A percentile compares a stretch with the other conserved stretches of the same genome.
Evolutionary conservation across 2,888 invertebrate species (phyloP).

Genomic region (Petrophora chlorosata): DNA sequence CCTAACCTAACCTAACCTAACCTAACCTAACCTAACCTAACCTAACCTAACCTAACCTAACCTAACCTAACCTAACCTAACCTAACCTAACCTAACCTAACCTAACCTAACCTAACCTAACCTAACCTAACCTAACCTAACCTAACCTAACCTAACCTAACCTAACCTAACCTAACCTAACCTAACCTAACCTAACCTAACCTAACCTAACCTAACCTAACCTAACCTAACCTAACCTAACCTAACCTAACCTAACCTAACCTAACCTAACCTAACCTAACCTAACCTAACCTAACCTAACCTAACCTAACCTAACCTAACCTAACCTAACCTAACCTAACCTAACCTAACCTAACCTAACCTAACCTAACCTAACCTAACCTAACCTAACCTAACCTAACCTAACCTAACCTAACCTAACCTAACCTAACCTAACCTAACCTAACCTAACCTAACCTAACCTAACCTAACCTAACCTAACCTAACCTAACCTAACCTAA

Average conservation of each 20-base stretch:
- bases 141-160: slow-evolving; percentile 30
- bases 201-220: slow-evolving; percentile 36
- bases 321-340: slow-evolving; percentile 36
- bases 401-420: slow-evolving; percentile 34
- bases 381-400: slow-evolving; percentile 31
- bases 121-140: slow-evolving; percentile 36
- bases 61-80: slow-evolving; percentile 35
- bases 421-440: slow-evolving; percentile 34
- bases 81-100: slow-evolving; percentile 34
- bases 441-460: slow-evolving; percentile 35
- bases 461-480: slow-evolving; percentile 32
- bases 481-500: slow-evolving; percentile 35
- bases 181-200: slow-evolving; percentile 33
- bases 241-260: slow-evolving; percentile 35
- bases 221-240: slow-evolving; percentile 36
- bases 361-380: slow-evolving; percentile 28
- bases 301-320: slow-evolving; percentile 37
- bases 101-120: slow-evolving; percentile 38
- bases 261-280: slow-evolving; percentile 34
- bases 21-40: slow-evolving; percentile 29
- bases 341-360: slow-evolving; percentile 36
- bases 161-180: slow-evolving; percentile 32
- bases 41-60: slow-evolving; percentile 31
- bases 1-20: too few species aligned
- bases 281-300: slow-evolving; percentile 29